Conservation (phyloP, 2,797 vertebrate species). For the Poliocrania exsul region DNA sequence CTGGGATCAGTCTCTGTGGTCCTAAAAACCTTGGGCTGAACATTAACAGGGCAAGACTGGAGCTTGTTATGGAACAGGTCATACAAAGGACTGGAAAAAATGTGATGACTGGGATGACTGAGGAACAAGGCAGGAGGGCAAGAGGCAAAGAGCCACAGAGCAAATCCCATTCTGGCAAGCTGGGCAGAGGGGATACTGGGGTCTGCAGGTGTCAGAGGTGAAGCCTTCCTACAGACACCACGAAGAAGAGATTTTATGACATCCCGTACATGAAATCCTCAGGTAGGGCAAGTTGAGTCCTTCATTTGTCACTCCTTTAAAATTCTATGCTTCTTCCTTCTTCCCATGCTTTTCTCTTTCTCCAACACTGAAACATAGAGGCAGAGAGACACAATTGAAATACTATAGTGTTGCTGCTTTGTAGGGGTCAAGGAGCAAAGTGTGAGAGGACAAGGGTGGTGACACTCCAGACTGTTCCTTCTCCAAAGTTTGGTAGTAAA, state of each 20-base stretch:
- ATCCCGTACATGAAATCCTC: neutral
- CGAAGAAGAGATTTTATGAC: neutral
- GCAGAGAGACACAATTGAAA: neutral
- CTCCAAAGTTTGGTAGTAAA: neutral
- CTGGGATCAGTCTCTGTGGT: neutral
- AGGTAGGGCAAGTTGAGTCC: neutral
- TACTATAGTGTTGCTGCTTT: neutral
- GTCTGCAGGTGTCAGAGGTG: neutral
- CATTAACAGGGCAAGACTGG: accelerated
- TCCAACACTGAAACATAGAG: neutral
- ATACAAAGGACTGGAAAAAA: neutral
- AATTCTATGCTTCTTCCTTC: neutral
- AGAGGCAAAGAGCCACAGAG: neutral
- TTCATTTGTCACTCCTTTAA: neutral
- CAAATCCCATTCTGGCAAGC: neutral
- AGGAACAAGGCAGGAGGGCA: neutral
- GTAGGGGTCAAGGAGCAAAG: neutral
- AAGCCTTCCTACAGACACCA: neutral
- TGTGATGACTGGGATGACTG: neutral
- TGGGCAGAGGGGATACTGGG: neutral
- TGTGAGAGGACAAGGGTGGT: neutral
- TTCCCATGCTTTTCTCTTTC: neutral
- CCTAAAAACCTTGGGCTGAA: slow-evolving; percentile 3
- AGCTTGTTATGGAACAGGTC: slow-evolving; percentile 28
- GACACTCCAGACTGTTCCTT: neutral